These are phyloP conservation scores for Sitta europaea DNA, from an alignment of 2,113 vertebrate genomes.

Conservation along the genomic window DNA sequence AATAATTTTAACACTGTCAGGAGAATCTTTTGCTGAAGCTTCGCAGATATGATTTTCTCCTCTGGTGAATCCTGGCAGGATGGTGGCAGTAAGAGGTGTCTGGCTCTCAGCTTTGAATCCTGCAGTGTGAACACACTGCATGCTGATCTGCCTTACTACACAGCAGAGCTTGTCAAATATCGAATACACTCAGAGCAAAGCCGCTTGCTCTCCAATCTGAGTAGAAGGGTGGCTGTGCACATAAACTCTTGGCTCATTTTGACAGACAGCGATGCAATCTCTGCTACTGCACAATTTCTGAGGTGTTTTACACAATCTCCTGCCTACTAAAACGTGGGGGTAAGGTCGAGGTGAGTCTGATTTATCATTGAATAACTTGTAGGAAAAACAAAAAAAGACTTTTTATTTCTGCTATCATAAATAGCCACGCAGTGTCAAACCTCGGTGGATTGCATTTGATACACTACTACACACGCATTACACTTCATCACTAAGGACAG, in stretches of 20 bases:
- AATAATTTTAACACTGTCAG: neutral
- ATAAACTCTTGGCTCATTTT: neutral
- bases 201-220: neutral
- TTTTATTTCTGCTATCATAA: neutral
- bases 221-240: neutral
- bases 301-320: neutral
- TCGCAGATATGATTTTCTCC: neutral
- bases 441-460: neutral
- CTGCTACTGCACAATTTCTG: neutral
- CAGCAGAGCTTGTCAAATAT: neutral
- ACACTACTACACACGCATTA: neutral
- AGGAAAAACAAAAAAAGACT: neutral
- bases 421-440: neutral
- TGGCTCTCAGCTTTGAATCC: neutral
- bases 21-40: neutral
- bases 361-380: neutral
- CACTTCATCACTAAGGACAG: neutral
- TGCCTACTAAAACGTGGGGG: neutral
- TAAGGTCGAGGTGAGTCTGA: neutral
- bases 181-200: neutral
- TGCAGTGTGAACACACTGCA: neutral
- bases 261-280: neutral
- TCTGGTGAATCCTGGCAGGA: neutral
- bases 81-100: neutral
- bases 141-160: neutral